Evolutionary conservation across 1,140 invertebrate genomes (phyloP), one percentile per base, ranked within the genome.

Genomic region (Eupristina koningsbergeri): DNA sequence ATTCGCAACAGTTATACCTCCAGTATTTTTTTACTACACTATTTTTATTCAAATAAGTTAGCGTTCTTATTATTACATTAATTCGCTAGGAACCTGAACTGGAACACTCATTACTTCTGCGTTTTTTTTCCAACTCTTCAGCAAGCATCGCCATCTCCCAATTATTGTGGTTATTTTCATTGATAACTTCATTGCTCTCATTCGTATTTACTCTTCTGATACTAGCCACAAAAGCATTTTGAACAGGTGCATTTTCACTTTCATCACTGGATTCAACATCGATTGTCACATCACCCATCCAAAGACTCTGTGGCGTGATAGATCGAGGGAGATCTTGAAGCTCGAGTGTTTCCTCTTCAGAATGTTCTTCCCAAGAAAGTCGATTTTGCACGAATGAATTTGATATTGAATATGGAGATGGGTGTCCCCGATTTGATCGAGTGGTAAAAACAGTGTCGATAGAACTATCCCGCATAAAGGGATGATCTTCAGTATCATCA

Each of bases 81-180:
- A 91, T 92, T 86, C 91, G 92, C 92, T 92, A 92, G 92, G 92
- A 92, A 86, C 89, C 90, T 64, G 91, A 89, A 83, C 90, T 90
- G 34, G 89, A 89, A 73, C 86, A 89, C 85, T 91, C 89, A 88
- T 92, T 90, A 89, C 93, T 89, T 89, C 92, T 87, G 91, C 93
- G 89, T 93, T 94, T 86, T 90, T 93, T 86, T 77, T 96, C 95
- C 85, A 96, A 93, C 87, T 96, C 94, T 78, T 95, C 93, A 0
- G 95, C 96, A 36, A 96, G 90, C 95, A 96, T 95, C 87, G 94
- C 93, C 0, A 96, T 94, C 89, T 97, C 96, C 96, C 96, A 96
- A 85, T 96, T 95, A 86, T 94, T 94, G 73, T 93, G 93, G 17
- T 92, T 92, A 8, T 90, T 90, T 0, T 86, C 88, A 8, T 88